Evolutionary conservation across 2,113 vertebrate species (phyloP).

Genomic region (Phocoena sinus): DNA sequence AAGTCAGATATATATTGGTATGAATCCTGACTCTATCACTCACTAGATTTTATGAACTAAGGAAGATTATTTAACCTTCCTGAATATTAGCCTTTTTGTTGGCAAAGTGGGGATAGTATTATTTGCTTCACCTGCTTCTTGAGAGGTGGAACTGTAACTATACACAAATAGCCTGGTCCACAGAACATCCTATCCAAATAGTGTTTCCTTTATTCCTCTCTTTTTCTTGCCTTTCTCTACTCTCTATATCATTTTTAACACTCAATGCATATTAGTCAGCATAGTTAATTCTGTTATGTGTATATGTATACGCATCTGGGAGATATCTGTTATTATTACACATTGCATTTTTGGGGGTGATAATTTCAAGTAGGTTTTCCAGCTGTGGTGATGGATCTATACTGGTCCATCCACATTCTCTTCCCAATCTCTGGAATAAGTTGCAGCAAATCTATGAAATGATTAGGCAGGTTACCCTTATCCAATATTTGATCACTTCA

Average conservation of each 20-base stretch:
- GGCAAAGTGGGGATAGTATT: neutral
- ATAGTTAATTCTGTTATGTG: neutral
- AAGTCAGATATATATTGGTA: neutral
- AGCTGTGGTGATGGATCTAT: neutral
- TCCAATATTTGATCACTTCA: neutral
- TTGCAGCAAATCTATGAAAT: neutral
- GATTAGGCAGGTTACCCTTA: neutral
- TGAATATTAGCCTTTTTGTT: neutral
- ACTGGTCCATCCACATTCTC: neutral
- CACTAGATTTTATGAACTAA: neutral
- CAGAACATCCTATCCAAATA: neutral
- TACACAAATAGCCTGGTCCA: neutral
- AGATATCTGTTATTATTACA: neutral
- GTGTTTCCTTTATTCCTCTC: neutral
- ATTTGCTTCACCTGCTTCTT: neutral
- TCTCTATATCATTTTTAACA: neutral
- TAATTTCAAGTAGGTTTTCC: neutral
- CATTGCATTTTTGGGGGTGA: neutral
- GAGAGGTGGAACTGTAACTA: conserved; percentile 1
- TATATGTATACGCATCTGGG: neutral
- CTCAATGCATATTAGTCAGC: neutral
- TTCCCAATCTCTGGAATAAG: conserved; percentile 23
- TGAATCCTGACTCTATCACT: neutral
- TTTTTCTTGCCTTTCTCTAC: neutral
- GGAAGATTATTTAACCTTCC: neutral